A percentile compares a stretch with the other conserved stretches of the same genome.
Evolutionary conservation across 2,113 vertebrate species (phyloP).

Genomic region (Accipiter virgatus): DNA sequence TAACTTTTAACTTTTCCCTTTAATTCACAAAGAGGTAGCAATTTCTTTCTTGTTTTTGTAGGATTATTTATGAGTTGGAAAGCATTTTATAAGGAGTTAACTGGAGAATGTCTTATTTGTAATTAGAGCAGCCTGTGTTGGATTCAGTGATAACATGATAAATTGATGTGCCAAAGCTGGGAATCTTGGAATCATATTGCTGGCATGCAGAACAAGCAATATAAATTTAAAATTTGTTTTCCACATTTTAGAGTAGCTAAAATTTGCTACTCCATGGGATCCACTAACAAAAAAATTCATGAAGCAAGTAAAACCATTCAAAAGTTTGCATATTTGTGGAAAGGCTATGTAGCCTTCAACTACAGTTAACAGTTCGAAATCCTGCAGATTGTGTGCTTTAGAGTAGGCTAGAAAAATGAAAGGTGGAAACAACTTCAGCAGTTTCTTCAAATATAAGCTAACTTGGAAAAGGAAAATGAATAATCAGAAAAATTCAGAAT

Average conservation of each 20-base stretch:
- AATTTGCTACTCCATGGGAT: neutral
- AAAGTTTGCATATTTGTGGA: neutral
- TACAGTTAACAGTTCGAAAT: neutral
- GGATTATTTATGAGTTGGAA: neutral
- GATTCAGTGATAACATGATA: neutral
- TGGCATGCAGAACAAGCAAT: neutral
- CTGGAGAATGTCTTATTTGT: neutral
- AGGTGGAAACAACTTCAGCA: neutral
- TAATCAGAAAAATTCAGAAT: neutral
- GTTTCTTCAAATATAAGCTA: neutral
- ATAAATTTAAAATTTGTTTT: neutral
- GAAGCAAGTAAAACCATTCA: neutral
- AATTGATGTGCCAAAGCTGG: neutral
- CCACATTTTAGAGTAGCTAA: neutral
- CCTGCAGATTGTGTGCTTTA: neutral
- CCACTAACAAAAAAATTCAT: neutral
- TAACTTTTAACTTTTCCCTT: neutral
- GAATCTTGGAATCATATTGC: neutral
- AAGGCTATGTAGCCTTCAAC: neutral
- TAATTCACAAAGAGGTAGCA: neutral
- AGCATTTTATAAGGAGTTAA: neutral
- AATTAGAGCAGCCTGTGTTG: neutral
- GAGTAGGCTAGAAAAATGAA: neutral
- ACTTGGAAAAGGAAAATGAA: neutral
- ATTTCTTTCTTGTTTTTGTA: neutral